These are phyloP conservation scores for Phyllotis vaccarum DNA, from an alignment of 2,797 vertebrate species.

Conservation along the genomic window DNA sequence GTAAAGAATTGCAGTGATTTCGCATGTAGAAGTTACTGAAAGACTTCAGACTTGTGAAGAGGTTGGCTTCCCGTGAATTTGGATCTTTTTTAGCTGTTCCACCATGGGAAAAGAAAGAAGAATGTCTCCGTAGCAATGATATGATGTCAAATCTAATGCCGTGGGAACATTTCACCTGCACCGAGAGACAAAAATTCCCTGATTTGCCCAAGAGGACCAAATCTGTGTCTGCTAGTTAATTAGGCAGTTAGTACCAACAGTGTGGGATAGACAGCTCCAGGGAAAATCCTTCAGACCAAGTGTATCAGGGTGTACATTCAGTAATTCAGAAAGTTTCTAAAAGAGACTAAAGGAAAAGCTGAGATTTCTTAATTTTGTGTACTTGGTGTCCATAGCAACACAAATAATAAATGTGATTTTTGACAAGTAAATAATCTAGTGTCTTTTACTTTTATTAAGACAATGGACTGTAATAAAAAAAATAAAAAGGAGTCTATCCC, in stretches of 20 bases:
- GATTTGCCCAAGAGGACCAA: constrained; percentile 62
- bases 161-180: constrained; percentile 46
- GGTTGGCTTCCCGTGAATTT: not conserved
- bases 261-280: constrained; percentile 69
- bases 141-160: constrained; percentile 11
- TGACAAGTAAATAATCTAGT: constrained; percentile 36
- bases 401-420: constrained; percentile 59
- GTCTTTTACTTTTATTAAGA: constrained; percentile 50
- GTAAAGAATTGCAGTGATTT: constrained; percentile 39
- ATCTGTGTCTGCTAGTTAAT: constrained; percentile 37
- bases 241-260: constrained; percentile 69
- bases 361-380: constrained; percentile 25
- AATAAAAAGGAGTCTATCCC: not conserved
- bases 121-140: not conserved
- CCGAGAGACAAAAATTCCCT: not conserved
- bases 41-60: constrained; percentile 53
- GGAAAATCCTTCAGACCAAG: not conserved
- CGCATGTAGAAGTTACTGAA: not conserved
- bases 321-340: not conserved
- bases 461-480: not conserved
- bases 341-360: constrained; percentile 5
- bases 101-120: not conserved
- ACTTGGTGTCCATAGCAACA: not conserved
- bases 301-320: not conserved
- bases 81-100: not conserved